A percentile compares a stretch with the other conserved stretches of the same genome.
These are phyloP conservation scores for Chelonus formosanus DNA, from an alignment of 2,888 invertebrate species.

Conservation along the genomic window DNA sequence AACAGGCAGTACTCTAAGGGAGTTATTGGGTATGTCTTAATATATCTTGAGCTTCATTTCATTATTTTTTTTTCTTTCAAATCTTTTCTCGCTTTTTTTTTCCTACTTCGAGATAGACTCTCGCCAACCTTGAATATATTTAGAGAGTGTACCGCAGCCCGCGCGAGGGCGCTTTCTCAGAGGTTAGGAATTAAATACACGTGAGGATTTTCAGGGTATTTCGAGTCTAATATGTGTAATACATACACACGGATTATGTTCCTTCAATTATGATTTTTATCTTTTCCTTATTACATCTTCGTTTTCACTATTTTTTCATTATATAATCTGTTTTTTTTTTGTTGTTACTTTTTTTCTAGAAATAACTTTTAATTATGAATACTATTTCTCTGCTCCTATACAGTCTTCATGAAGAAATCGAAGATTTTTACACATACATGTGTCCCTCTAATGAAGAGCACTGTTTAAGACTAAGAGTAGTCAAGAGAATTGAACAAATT, in stretches of 20 bases:
- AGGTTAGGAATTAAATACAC: conserved; percentile 32
- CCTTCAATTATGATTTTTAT: conserved; percentile 9
- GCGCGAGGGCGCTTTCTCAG: conserved; percentile 26
- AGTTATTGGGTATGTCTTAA: conserved; percentile 78
- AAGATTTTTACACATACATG: conserved; percentile 96
- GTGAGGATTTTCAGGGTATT: conserved; percentile 24
- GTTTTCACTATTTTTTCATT: not conserved
- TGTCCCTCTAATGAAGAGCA: conserved; percentile 92
- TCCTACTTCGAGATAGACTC: conserved; percentile 10
- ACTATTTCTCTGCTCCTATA: conserved; percentile 41
- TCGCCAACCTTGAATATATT: conserved; percentile 37
- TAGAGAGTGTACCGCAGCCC: conserved; percentile 28
- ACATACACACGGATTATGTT: not conserved
- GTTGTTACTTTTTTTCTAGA: not conserved
- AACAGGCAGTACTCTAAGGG: conserved; percentile 82
- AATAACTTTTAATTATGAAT: not conserved
- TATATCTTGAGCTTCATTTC: not conserved
- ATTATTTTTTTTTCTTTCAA: conserved; percentile 34
- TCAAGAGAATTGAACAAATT: conserved; percentile 86
- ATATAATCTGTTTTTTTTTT: not conserved
- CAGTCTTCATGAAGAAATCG: conserved; percentile 96
- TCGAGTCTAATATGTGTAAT: conserved; percentile 5
- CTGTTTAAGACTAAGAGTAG: conserved; percentile 86
- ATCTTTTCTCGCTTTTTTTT: conserved; percentile 14
- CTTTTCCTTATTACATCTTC: not conserved